Evolutionary conservation across 2,888 invertebrate genomes (phyloP).

Genomic region (Margaritifera margaritifera): DNA sequence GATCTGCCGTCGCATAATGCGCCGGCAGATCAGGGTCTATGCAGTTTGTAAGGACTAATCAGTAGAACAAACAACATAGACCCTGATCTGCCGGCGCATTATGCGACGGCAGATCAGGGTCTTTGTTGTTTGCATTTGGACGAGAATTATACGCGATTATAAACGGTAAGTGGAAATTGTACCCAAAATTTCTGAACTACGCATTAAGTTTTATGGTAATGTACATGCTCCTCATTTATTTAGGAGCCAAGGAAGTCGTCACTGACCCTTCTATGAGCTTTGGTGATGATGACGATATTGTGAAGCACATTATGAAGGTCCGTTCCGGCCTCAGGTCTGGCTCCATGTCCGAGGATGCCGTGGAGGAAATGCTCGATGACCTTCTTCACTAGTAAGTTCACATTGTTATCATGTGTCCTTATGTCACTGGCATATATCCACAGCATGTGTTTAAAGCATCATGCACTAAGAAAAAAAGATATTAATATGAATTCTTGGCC

Average conservation of each 20-base stretch:
- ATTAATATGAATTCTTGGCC: too few species aligned
- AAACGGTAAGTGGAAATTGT: not conserved
- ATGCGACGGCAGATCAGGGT: too few species aligned
- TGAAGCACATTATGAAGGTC: constrained; percentile 40
- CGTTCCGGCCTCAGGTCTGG: constrained; percentile 32
- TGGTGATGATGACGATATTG: constrained; percentile 25
- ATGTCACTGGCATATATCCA: too few species aligned
- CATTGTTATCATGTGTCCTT: not conserved
- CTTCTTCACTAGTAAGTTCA: constrained; percentile 38
- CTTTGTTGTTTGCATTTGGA: too few species aligned
- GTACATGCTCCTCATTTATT: not conserved
- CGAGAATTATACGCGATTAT: too few species aligned
- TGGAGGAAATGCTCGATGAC: constrained; percentile 40
- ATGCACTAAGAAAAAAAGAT: too few species aligned
- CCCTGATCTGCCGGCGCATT: too few species aligned
- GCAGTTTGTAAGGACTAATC: too few species aligned
- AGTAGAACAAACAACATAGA: too few species aligned
- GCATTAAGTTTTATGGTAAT: not conserved
- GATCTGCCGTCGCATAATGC: too few species aligned
- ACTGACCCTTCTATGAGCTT: constrained; percentile 17
- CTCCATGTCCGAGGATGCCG: constrained; percentile 36
- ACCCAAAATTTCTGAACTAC: not conserved
- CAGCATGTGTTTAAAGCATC: too few species aligned
- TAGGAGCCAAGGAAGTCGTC: constrained; percentile 31
- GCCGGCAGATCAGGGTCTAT: too few species aligned